A percentile compares a stretch with the other conserved stretches of the same genome.
Conservation (phyloP, 1,140 invertebrate species). For the Ostrea denselamellosa region DNA sequence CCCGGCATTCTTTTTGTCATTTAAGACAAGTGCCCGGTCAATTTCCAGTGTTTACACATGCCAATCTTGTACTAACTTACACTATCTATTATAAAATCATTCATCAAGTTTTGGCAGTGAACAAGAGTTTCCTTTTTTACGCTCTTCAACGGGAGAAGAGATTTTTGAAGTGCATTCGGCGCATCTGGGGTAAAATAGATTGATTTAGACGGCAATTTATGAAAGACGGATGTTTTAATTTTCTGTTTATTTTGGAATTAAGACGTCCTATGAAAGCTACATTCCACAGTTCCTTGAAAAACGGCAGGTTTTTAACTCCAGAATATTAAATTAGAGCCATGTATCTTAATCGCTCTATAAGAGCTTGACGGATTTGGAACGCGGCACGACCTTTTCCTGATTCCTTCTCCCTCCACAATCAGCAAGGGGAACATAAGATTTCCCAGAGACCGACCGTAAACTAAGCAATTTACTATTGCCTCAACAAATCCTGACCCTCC, state of each 20-base stretch:
- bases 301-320: constrained; percentile 11
- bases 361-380: background rate
- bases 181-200: constrained; percentile 5
- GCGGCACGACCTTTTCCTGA: too few species aligned
- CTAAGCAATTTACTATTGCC: too few species aligned
- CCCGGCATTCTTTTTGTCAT: constrained; percentile 24
- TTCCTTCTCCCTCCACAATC: background rate
- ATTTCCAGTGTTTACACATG: constrained; percentile 34
- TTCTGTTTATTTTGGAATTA: constrained; percentile 31
- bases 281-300: constrained; percentile 22
- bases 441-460: too few species aligned
- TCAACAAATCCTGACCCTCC: too few species aligned
- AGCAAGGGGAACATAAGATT: too few species aligned
- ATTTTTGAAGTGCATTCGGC: constrained; percentile 13
- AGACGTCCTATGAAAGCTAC: constrained; percentile 22
- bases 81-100: constrained; percentile 37
- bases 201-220: constrained; percentile 29
- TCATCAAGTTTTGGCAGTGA: constrained; percentile 22
- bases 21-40: constrained; percentile 31
- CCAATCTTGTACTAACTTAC: constrained; percentile 14
- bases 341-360: background rate
- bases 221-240: constrained; percentile 29
- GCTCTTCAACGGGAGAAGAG: constrained; percentile 1
- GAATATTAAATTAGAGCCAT: constrained; percentile 4
- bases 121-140: constrained; percentile 1